Conservation (phyloP, 2,113 vertebrate species). For the Cyanoderma ruficeps region DNA sequence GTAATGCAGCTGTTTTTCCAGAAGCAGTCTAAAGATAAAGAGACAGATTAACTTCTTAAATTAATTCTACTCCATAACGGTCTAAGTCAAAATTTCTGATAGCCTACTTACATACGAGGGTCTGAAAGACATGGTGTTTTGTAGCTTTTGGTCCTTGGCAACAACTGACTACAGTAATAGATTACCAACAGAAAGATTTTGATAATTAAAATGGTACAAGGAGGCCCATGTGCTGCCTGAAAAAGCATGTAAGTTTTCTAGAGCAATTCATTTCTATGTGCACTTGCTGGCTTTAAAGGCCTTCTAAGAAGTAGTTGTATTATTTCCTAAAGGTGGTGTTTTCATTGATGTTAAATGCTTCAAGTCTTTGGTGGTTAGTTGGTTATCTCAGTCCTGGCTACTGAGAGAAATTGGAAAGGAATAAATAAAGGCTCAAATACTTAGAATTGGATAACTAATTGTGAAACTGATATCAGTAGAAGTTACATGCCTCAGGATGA, state of each 20-base stretch:
- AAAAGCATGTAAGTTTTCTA: neutral
- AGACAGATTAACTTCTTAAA: neutral
- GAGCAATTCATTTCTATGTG: neutral
- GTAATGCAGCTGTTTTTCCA: neutral
- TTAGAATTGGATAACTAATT: neutral
- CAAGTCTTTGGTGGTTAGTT: neutral
- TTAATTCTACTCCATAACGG: neutral
- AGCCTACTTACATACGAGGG: neutral
- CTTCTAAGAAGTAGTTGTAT: neutral
- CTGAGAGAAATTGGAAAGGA: neutral
- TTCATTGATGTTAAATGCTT: neutral
- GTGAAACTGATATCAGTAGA: neutral
- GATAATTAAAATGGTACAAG: neutral
- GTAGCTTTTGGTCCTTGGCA: neutral
- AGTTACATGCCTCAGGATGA: neutral
- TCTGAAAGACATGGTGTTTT: neutral
- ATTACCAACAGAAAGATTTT: neutral
- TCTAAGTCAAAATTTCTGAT: neutral
- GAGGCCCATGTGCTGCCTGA: neutral
- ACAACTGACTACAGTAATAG: neutral
- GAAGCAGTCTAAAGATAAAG: neutral
- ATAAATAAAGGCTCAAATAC: neutral
- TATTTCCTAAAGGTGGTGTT: neutral
- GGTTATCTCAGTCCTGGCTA: neutral
- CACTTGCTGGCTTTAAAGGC: neutral